Conservation (phyloP, 2,888 invertebrate species). For the Lottia scabra region DNA sequence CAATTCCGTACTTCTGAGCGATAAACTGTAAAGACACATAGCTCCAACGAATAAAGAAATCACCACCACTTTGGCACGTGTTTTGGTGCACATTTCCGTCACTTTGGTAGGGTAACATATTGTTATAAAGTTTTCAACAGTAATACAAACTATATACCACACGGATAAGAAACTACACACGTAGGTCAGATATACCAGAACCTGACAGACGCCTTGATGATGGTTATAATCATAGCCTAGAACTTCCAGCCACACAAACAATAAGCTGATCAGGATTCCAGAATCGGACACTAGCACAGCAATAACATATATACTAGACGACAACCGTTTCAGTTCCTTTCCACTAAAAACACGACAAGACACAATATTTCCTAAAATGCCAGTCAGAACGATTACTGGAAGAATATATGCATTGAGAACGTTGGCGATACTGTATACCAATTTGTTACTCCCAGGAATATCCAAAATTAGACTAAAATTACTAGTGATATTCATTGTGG, state of each 20-base stretch:
- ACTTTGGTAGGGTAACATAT: slow-evolving; percentile 35
- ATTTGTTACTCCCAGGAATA: not conserved
- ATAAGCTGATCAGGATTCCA: slow-evolving; percentile 30
- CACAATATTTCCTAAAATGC: slow-evolving; percentile 30
- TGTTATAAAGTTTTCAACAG: slow-evolving; percentile 42
- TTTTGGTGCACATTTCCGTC: slow-evolving; percentile 32
- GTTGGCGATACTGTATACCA: slow-evolving; percentile 13
- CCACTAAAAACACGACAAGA: slow-evolving; percentile 35
- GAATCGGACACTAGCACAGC: slow-evolving; percentile 37
- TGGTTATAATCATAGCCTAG: slow-evolving; percentile 40
- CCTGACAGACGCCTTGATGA: slow-evolving; percentile 28
- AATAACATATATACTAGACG: slow-evolving; percentile 35
- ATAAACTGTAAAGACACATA: slow-evolving; percentile 13
- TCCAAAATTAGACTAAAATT: not conserved
- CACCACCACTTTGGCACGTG: slow-evolving; percentile 29
- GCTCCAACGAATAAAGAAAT: slow-evolving; percentile 12
- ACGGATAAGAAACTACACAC: slow-evolving; percentile 40
- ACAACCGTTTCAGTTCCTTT: slow-evolving; percentile 24
- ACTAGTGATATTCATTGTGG: not conserved
- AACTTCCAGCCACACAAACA: slow-evolving; percentile 34
- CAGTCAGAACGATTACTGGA: slow-evolving; percentile 30
- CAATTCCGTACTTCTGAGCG: not conserved
- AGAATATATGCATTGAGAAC: slow-evolving; percentile 25
- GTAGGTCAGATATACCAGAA: slow-evolving; percentile 35
- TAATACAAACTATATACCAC: slow-evolving; percentile 44